These are phyloP conservation scores for Tadarida brasiliensis DNA, from an alignment of 2,797 vertebrate species.

Conservation along the genomic window DNA sequence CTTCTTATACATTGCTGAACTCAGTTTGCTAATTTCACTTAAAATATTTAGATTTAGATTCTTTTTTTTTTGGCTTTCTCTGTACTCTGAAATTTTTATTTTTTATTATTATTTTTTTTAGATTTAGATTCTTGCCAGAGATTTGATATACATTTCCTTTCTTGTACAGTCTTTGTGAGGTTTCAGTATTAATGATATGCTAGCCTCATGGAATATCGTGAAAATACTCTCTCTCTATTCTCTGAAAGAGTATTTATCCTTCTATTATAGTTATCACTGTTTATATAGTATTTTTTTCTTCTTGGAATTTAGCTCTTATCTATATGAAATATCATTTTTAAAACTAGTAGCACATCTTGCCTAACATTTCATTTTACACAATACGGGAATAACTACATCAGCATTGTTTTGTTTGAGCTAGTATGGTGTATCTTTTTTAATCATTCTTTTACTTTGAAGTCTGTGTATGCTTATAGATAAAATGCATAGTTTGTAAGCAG, in stretches of 20 bases:
- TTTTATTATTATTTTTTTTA: too few species aligned
- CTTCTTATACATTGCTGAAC: background rate
- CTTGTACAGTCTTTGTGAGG: background rate
- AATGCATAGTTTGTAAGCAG: background rate
- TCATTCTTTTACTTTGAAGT: background rate
- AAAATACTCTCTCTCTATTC: background rate
- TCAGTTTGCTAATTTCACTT: background rate
- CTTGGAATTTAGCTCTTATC: background rate
- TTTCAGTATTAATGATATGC: background rate
- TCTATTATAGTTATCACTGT: background rate
- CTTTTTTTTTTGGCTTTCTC: too few species aligned
- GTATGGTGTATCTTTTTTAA: background rate
- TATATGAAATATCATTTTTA: background rate
- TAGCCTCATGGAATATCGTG: background rate
- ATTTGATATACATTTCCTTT: background rate
- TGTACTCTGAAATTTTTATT: too few species aligned
- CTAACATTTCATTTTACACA: background rate
- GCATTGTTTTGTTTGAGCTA: background rate
- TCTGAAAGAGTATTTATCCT: background rate
- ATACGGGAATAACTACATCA: background rate
- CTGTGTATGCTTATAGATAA: background rate
- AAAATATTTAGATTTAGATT: background rate
- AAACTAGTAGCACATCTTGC: background rate
- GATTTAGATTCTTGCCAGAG: background rate
- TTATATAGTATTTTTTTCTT: background rate